These are phyloP conservation scores for Troides aeacus DNA, from an alignment of 2,888 invertebrate species.

Conservation along the genomic window DNA sequence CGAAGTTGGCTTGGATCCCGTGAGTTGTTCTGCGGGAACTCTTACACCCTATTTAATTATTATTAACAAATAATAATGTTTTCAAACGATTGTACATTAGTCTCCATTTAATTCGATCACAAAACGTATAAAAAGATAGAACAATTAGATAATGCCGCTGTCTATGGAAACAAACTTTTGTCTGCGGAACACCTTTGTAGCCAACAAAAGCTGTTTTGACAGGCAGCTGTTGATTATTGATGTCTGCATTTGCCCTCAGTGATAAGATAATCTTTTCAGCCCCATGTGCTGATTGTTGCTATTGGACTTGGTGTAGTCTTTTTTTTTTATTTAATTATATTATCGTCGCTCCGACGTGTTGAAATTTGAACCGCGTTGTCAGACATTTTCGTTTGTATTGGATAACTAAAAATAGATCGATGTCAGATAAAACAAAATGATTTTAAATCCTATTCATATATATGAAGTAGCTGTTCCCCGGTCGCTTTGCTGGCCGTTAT, in stretches of 20 bases:
- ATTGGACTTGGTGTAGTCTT: slow-evolving; percentile 5
- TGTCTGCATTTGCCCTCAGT: slow-evolving; percentile 47
- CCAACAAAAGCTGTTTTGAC: slow-evolving; percentile 70
- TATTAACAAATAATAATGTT: neutral
- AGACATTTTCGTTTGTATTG: neutral
- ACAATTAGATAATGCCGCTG: slow-evolving; percentile 60
- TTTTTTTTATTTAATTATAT: slow-evolving; percentile 23
- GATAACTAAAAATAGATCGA: neutral
- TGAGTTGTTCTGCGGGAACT: too few species aligned
- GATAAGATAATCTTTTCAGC: slow-evolving; percentile 38
- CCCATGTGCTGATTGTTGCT: slow-evolving; percentile 37
- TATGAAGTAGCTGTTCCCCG: neutral
- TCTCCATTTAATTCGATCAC: slow-evolving; percentile 47
- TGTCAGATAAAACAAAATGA: neutral
- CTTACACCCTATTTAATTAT: neutral
- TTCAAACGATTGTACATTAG: slow-evolving; percentile 13
- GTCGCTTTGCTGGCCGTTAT: neutral
- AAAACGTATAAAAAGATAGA: slow-evolving; percentile 70
- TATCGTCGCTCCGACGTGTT: slow-evolving; percentile 12
- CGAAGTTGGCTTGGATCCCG: too few species aligned
- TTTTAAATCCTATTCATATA: neutral
- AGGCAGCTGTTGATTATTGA: slow-evolving; percentile 62
- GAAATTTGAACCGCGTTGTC: slow-evolving; percentile 21
- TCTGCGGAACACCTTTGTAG: slow-evolving; percentile 72
- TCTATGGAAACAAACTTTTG: slow-evolving; percentile 52